Evolutionary conservation across 2,888 invertebrate species (phyloP).

Genomic region (Drosophila mercatorum): DNA sequence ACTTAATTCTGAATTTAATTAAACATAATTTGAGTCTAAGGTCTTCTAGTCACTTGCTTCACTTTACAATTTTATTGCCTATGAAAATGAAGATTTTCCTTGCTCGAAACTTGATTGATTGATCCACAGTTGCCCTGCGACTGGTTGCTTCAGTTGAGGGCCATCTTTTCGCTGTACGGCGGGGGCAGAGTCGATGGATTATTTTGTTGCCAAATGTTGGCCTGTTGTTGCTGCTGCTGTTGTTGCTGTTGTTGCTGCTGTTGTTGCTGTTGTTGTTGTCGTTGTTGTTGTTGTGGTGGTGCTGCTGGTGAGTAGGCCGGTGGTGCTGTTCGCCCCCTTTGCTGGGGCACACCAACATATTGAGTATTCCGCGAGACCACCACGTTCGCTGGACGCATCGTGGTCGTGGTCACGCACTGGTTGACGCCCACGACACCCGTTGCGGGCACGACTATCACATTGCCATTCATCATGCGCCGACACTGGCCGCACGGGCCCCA

Average conservation of each 20-base stretch:
- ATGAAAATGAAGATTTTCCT: neutral
- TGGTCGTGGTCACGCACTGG: neutral
- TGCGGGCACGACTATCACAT: conserved; percentile 12
- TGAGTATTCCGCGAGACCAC: conserved; percentile 1
- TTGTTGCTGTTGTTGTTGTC: neutral
- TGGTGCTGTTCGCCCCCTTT: neutral
- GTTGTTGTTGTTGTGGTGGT: neutral
- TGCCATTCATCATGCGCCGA: neutral
- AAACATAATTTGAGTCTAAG: neutral
- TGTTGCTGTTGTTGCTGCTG: neutral
- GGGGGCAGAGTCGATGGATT: conserved; percentile 6
- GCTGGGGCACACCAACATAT: conserved; percentile 1
- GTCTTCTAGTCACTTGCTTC: neutral
- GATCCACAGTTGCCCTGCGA: neutral
- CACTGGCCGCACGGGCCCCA: conserved; percentile 29
- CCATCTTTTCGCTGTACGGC: conserved; percentile 16
- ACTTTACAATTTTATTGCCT: neutral
- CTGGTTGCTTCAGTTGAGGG: neutral
- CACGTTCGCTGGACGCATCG: neutral
- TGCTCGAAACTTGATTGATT: neutral
- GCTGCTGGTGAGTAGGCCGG: neutral
- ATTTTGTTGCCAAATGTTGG: neutral
- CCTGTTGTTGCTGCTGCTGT: neutral
- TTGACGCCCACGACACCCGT: neutral
- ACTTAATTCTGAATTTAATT: neutral